phyloP scores from a whole-genome alignment of 2,888 invertebrate genomes.

The Sisyra nigra region DNA sequence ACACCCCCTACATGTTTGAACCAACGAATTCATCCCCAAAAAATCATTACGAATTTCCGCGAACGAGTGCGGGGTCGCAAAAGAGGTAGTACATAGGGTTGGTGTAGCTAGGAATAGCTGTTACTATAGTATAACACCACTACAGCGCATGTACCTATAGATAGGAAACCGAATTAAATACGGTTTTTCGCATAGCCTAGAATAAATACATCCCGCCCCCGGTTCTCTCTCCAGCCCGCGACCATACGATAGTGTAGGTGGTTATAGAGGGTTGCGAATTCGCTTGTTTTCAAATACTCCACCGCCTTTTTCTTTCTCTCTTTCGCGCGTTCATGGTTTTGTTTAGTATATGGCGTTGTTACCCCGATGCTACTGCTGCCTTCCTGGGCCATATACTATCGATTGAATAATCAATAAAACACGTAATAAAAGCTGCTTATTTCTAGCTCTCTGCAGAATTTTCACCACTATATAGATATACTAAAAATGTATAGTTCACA shows the following conservation, averaged over 20 bases:
- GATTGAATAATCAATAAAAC: conserved; percentile 33
- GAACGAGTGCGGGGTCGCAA: conserved; percentile 31
- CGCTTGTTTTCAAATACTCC: conserved; percentile 9
- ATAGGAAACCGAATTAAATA: conserved; percentile 10
- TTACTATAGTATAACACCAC: conserved; percentile 11
- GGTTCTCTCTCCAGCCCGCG: conserved; percentile 8
- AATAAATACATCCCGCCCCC: conserved; percentile 11
- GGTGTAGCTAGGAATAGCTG: conserved; percentile 11
- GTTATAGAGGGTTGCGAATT: conserved; percentile 3
- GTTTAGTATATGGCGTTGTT: conserved; percentile 6
- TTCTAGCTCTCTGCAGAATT: conserved; percentile 21
- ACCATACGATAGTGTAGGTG: conserved; percentile 5
- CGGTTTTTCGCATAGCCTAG: conserved; percentile 11
- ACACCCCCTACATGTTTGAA: conserved; percentile 15
- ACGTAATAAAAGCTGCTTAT: conserved; percentile 31
- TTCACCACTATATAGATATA: conserved; percentile 18
- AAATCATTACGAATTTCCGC: conserved; percentile 68
- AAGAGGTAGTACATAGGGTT: conserved; percentile 2
- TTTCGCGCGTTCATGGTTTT: conserved; percentile 4
- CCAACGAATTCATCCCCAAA: conserved; percentile 58
- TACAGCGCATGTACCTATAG: conserved; percentile 12
- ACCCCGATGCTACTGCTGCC: conserved; percentile 7
- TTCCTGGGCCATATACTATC: conserved; percentile 30
- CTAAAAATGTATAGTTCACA: conserved; percentile 8
- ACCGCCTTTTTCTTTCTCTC: conserved; percentile 6